Evolutionary conservation across 2,113 vertebrate species (phyloP).

Genomic region (Gasterosteus aculeatus): DNA sequence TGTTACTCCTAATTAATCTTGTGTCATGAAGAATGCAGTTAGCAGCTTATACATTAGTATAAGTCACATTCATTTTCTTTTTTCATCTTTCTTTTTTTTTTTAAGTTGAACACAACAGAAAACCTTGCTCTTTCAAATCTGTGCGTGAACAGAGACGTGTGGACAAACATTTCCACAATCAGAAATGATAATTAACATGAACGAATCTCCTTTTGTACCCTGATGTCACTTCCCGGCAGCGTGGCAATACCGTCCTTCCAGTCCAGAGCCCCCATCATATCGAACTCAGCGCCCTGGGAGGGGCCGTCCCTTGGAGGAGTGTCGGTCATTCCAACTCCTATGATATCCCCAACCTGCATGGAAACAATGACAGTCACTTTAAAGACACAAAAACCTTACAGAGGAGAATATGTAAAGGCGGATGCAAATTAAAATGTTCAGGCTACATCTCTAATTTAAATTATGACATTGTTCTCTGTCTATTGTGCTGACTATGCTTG

Average conservation of each 20-base stretch:
- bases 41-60: background rate
- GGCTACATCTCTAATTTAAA: background rate
- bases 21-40: background rate
- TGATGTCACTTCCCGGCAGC: slow-evolving; percentile 94
- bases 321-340: slow-evolving; percentile 80
- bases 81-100: too few relatives aligned
- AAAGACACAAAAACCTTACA: background rate
- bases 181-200: background rate
- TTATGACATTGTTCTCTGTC: fast-evolving
- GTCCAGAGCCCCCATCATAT: slow-evolving; percentile 95
- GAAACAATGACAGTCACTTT: background rate
- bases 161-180: slow-evolving; percentile 11
- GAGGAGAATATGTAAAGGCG: background rate
- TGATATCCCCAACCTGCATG: slow-evolving; percentile 54
- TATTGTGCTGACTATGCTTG: background rate
- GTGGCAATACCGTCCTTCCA: slow-evolving; percentile 98
- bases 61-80: background rate
- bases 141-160: background rate
- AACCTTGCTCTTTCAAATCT: background rate
- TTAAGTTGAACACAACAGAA: background rate
- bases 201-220: slow-evolving; percentile 76
- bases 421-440: background rate
- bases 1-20: background rate
- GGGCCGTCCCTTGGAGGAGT: slow-evolving; percentile 80
- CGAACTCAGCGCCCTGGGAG: slow-evolving; percentile 88